Evolutionary conservation across 92 coral and sea anemone genomes (phyloP), one percentile per base, ranked within the genome.

Genomic region (Umimayanthus kanabou): DNA sequence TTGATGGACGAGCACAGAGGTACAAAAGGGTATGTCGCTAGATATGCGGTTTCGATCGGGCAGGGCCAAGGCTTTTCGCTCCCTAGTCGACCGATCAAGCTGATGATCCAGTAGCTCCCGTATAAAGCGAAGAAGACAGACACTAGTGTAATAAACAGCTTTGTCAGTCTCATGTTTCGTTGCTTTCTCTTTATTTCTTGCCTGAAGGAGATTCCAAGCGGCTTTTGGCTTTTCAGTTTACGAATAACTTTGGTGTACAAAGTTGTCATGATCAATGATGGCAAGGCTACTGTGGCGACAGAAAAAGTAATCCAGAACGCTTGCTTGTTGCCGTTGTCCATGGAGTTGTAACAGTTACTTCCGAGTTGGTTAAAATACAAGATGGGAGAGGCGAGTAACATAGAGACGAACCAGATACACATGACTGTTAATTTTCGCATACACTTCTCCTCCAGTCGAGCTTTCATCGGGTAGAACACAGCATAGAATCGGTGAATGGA

Each of bases 401-500:
- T 45, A 3, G 81, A 47, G 22, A 77, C 37, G 18, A 77, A 14
- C 81, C 66, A 77, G 20, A 77, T 49, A 47, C 33, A 49, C 20
- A 47, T 7, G 61, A 77, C 39, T 2, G 81, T 77, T 0, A 49
- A 23, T 3, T 26, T 65, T 43, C 81, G 58, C 37, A 50, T 47
- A 23, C 64, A 43, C 11, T 77, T 77, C 39, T 26, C 81, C 64
- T 77, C 66, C 7, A 77, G 30, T n/a, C 81, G 81, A 4, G 58
- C 81, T 26, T 77, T 47, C 65, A 47, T 78, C 6, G 81, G 81
- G 20, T 78, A 78, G 49, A 78, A 78, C 39, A 78, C 81, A 4
- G 64, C 81, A 49, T 78, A 43, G 39, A 78, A 78, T n/a, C 81
- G 81, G 18, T 78, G 81, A 78, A 49, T 43, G n/a, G 39, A 78